Conservation (phyloP, 2,888 invertebrate genomes). For the Drepanosiphum platanoidis region DNA sequence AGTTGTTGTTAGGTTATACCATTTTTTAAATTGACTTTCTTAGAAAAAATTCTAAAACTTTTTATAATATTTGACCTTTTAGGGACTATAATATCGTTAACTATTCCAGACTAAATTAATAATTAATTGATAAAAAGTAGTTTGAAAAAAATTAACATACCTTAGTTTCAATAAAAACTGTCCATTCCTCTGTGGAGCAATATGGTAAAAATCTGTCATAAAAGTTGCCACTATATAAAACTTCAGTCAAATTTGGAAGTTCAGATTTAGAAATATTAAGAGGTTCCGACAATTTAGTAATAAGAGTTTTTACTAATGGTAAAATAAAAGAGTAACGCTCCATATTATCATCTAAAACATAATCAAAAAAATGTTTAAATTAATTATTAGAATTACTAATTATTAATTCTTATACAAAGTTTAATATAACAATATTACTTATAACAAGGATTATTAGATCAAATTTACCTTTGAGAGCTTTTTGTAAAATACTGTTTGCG, state of each 20-base stretch:
- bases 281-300: constrained; percentile 69
- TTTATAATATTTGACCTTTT: background rate
- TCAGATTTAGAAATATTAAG: constrained; percentile 66
- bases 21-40: no score
- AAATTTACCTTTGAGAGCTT: constrained; percentile 68
- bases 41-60: no score
- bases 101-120: background rate
- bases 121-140: background rate
- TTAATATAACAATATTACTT: background rate
- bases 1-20: no score
- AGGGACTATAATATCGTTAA: background rate
- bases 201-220: constrained; percentile 73
- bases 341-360: constrained; percentile 68
- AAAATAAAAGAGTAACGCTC: constrained; percentile 74
- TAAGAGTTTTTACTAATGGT: constrained; percentile 73
- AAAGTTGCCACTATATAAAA: constrained; percentile 71
- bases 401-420: background rate
- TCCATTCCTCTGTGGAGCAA: constrained; percentile 71
- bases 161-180: constrained; percentile 70
- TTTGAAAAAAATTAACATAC: constrained; percentile 65
- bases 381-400: background rate
- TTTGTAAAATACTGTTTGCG: constrained; percentile 69
- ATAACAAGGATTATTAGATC: no score
- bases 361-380: constrained; percentile 3
- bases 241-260: constrained; percentile 70